Evolutionary conservation across 2,797 vertebrate species (phyloP), one percentile per base, ranked within the genome.

Genomic region (Myotis planiceps): DNA sequence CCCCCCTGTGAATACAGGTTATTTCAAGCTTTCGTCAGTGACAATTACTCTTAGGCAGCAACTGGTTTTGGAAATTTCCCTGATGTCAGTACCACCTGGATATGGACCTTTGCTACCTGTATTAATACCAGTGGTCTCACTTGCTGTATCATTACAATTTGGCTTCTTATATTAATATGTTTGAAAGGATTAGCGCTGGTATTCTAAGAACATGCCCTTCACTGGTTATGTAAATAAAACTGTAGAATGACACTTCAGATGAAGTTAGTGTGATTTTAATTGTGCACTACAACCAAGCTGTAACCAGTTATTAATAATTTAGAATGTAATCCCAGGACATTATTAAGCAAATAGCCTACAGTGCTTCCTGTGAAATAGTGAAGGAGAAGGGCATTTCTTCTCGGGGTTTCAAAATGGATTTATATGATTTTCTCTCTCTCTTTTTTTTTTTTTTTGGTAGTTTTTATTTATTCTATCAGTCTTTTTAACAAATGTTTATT

Each of bases 401-500:
- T 98, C 97, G 97, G 98, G 98, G 98, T 98, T 99, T 99, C 98
- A 98, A 98, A 99, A 98, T 98, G 99, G 98, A 99, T 99, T 98
- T 99, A 98, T 98, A 98, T 98, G 98, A 98, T 98, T 99, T 97
- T 63, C 55, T 51, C 98, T 99, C 98, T 98, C 98, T 9, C 10
- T 63, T 90, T 98, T 96, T 98, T 98, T 98, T 99, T 98, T 98
- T 99, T 99, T 98, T 98, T 98, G 98, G 98, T 99, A 99, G 98
- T 98, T 99, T 99, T 98, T 99, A 99, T 99, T 99, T 99, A 99
- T 99, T 99, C 98, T 99, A 96, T 98, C 98, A 97, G 98, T 99
- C 98, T 98, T 99, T 98, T 99, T 98, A 98, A 99, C 98, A 98
- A 98, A 98, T 99, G 99, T 99, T 99, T 99, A 99, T 99, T 98